phyloP scores from a whole-genome alignment of 2,113 vertebrate species.

The Podarcis muralis region DNA sequence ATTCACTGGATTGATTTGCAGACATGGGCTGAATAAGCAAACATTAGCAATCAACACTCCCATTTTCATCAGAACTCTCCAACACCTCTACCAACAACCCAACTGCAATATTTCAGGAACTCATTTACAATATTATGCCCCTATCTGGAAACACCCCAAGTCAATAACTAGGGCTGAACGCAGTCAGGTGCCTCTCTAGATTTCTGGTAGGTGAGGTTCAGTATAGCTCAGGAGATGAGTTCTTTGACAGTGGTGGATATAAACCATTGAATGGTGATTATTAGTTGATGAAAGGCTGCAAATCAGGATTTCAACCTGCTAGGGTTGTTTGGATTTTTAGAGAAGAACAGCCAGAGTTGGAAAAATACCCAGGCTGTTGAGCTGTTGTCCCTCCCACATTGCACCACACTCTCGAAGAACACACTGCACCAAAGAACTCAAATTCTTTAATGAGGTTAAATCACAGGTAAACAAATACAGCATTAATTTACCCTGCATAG shows the following conservation, averaged over 20 bases:
- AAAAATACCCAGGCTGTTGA: not conserved
- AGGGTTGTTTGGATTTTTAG: not conserved
- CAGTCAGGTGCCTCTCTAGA: constrained; percentile 18
- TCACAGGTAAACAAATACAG: not conserved
- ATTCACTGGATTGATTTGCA: no score
- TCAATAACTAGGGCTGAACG: constrained; percentile 28
- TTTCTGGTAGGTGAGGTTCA: constrained; percentile 26
- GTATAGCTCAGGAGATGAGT: constrained; percentile 38
- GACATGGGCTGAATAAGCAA: no score
- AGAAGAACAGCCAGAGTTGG: not conserved
- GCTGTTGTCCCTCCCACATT: not conserved
- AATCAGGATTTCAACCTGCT: not conserved
- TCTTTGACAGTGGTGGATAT: constrained; percentile 50
- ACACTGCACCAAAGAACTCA: not conserved
- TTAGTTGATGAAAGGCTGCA: not conserved
- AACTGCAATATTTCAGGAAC: constrained; percentile 10
- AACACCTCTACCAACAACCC: no score
- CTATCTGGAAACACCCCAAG: constrained; percentile 28
- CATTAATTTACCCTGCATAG: not conserved
- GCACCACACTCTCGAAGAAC: not conserved
- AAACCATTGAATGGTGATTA: constrained; percentile 57
- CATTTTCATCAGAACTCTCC: no score
- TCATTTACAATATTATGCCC: no score
- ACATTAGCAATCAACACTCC: no score
- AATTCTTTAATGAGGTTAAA: not conserved